These are phyloP conservation scores for Blastomussa wellsi DNA, from an alignment of 92 coral and sea anemone genomes.

Conservation along the genomic window DNA sequence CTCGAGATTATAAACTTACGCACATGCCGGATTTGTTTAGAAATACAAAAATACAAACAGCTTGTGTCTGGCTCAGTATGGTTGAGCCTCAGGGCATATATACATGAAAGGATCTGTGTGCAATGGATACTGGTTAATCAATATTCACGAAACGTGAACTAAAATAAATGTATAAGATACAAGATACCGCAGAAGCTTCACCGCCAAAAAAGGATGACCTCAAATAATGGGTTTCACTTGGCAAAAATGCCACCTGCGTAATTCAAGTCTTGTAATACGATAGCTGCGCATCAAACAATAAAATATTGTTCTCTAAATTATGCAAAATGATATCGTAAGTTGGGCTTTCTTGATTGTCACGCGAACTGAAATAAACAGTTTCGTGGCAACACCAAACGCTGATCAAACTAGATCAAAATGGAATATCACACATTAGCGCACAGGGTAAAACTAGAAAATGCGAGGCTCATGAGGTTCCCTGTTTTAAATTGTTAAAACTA, in stretches of 20 bases:
- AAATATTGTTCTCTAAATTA: neutral
- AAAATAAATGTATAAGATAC: neutral
- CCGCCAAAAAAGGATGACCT: neutral
- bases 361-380: constrained; percentile 8
- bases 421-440: neutral
- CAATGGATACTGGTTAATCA: neutral
- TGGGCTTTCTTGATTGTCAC: constrained; percentile 9
- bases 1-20: neutral
- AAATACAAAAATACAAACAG: neutral
- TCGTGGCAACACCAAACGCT: neutral
- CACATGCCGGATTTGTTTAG: neutral
- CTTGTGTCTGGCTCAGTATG: neutral
- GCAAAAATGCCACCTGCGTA: neutral
- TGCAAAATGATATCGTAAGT: neutral
- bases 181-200: neutral
- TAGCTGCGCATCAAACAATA: neutral
- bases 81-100: neutral
- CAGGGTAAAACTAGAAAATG: neutral
- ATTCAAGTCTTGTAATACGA: neutral
- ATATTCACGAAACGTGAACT: neutral
- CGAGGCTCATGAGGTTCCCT: neutral
- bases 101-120: neutral
- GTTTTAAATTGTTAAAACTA: neutral
- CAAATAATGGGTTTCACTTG: neutral
- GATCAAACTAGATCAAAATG: neutral